These are phyloP conservation scores for Pocillopora meandrina DNA, from an alignment of 92 coral and sea anemone species.

Conservation along the genomic window DNA sequence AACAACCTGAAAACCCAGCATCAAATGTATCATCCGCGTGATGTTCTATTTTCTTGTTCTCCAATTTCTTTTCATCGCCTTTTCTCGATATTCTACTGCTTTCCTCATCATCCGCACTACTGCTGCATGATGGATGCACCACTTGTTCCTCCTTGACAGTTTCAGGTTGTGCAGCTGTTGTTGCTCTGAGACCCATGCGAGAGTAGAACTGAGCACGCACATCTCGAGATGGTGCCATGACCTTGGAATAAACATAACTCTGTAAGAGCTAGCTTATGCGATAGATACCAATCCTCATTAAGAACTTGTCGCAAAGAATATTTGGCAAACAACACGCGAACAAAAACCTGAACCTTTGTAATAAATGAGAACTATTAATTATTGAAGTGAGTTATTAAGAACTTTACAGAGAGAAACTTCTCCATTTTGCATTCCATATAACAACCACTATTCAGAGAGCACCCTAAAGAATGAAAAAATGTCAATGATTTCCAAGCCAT, in stretches of 20 bases:
- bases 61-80: constrained; percentile 61
- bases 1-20: constrained; percentile 11
- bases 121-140: constrained; percentile 42
- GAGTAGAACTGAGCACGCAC: constrained; percentile 93
- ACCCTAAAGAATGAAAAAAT: too few relatives aligned
- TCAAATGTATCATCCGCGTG: neutral
- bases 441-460: too few relatives aligned
- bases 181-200: constrained; percentile 80
- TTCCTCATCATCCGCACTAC: constrained; percentile 81
- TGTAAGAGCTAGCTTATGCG: too few relatives aligned
- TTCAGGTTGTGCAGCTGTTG: constrained; percentile 49
- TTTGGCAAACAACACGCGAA: too few relatives aligned
- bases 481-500: too few relatives aligned
- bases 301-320: too few relatives aligned
- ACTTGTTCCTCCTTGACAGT: constrained; percentile 8
- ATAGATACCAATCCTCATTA: too few relatives aligned
- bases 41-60: constrained; percentile 52
- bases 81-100: constrained; percentile 27
- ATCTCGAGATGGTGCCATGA: constrained; percentile 74
- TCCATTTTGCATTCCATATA: too few relatives aligned
- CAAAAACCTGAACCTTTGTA: too few relatives aligned
- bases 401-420: too few relatives aligned
- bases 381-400: too few relatives aligned
- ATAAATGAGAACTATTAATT: too few relatives aligned
- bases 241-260: constrained; percentile 32